Base-by-base conservation (phyloP, 2,888 invertebrate genomes). In the Zygothrica quintamaculata region DNA sequence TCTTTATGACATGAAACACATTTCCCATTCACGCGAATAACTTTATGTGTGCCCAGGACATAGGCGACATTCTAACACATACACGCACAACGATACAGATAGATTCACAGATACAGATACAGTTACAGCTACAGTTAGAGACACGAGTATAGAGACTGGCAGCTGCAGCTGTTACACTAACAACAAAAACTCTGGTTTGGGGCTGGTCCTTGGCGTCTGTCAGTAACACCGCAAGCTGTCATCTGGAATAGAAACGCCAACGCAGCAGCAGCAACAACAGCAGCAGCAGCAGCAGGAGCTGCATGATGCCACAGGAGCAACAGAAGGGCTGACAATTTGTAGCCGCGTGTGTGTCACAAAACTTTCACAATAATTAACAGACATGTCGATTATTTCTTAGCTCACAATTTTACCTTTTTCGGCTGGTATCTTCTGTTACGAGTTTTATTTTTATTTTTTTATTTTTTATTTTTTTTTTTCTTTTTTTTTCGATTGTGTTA, bases 321-420 rank as follows among this genome's bases (percentile, higher is more conserved):
- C 66, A 53, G 51, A 40, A 57, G 67, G 40, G 43, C 50, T 66
- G 68, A 66, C 77, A 78, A 46, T 70, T 67, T 66, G 71, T 65
- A 46, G 50, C 47, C 65, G 75, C 48, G 70, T 60, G 64, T 66
- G 69, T 60, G 69, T 43, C 65, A 60, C 47, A 79, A 65, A 80
- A 80, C 84, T 80, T 80, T 85, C 85, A 80, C 80, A 82, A 85
- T 81, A 81, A 81, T 81, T 81, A 85, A 81, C 86, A 82, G 86
- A 79, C 84, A 79, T 79, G 84, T 82, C 86, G 80, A 85, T 81
- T 82, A 85, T 77, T 72, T 79, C 80, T 82, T 79, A 52, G 51
- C 77, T 72, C 53, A 79, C 72, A 79, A 72, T 79, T 85, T 77
- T 79, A 74, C 80, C 79, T 81, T 74, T 50, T 61, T 31, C n/a